phyloP scores from a whole-genome alignment of 2,888 invertebrate genomes.

The Pelosia muscerda region DNA sequence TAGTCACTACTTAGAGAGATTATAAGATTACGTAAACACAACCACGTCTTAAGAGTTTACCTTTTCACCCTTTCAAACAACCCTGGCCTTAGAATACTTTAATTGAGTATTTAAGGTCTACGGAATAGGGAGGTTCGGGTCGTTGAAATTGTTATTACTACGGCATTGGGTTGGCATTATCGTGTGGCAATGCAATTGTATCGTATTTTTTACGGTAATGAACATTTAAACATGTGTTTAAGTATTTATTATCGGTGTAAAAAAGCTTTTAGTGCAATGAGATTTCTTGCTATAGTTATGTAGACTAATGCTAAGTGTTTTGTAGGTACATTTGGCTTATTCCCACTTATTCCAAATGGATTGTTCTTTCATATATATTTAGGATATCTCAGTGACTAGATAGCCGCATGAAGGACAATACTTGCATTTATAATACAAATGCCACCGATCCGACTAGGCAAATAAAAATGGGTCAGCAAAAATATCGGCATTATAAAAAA shows the following conservation, averaged over 20 bases:
- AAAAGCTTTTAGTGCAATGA: neutral
- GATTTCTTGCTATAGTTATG: neutral
- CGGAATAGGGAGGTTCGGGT: constrained; percentile 32
- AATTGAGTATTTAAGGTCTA: constrained; percentile 33
- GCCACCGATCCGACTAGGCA: too few species aligned
- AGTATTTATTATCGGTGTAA: constrained; percentile 1
- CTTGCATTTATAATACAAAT: too few species aligned
- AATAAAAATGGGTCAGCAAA: too few species aligned
- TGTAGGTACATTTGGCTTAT: too few species aligned
- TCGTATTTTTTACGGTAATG: constrained; percentile 19
- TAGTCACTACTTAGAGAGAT: neutral
- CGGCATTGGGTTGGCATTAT: constrained; percentile 35
- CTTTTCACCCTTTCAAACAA: constrained; percentile 28
- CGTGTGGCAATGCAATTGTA: constrained; percentile 43
- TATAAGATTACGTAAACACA: neutral
- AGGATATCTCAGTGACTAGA: too few species aligned
- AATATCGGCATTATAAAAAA: too few species aligned
- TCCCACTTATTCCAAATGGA: too few species aligned
- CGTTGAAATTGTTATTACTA: constrained; percentile 47
- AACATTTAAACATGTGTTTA: neutral
- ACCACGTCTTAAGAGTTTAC: constrained; percentile 16
- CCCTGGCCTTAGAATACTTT: constrained; percentile 40
- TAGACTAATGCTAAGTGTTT: neutral
- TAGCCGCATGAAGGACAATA: neutral
- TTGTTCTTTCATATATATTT: too few species aligned